phyloP scores from a whole-genome alignment of 2,113 vertebrate genomes.

The Forbesichthys agassizii region DNA sequence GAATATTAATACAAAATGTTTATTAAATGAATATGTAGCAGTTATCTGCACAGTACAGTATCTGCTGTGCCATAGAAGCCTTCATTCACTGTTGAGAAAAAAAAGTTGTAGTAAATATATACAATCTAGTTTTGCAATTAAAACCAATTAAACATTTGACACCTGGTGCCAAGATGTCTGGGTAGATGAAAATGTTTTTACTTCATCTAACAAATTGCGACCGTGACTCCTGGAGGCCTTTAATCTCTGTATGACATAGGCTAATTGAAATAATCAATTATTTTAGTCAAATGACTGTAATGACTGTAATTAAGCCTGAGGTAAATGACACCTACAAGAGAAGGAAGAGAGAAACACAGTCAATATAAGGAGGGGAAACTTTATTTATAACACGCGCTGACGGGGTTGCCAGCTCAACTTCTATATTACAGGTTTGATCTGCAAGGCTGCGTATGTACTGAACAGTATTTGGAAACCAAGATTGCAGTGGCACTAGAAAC shows the following conservation, averaged over 20 bases:
- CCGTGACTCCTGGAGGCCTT: not conserved
- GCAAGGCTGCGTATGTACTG: conserved; percentile 83
- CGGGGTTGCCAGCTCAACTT: conserved; percentile 70
- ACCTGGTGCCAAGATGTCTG: not conserved
- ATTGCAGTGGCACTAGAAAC: conserved; percentile 87
- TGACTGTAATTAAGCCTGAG: not conserved
- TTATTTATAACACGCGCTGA: conserved; percentile 84
- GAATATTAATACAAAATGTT: not conserved
- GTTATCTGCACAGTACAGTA: too few relatives aligned
- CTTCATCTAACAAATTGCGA: not conserved
- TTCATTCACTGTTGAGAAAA: too few relatives aligned
- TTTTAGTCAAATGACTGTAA: not conserved
- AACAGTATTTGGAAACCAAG: conserved; percentile 81
- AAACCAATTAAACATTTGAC: not conserved
- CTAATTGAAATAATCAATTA: conserved; percentile 3
- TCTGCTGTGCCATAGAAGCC: too few relatives aligned
- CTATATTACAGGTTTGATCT: conserved; percentile 83
- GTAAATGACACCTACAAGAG: not conserved
- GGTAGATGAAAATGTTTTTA: not conserved
- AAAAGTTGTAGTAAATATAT: too few relatives aligned
- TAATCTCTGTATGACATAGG: not conserved
- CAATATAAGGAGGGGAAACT: conserved; percentile 77
- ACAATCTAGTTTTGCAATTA: not conserved
- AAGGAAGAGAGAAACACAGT: conserved; percentile 50
- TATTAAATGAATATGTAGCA: not conserved